These are phyloP conservation scores for Nothobranchius kuhntae DNA, from an alignment of 2,113 vertebrate genomes.

Conservation along the genomic window DNA sequence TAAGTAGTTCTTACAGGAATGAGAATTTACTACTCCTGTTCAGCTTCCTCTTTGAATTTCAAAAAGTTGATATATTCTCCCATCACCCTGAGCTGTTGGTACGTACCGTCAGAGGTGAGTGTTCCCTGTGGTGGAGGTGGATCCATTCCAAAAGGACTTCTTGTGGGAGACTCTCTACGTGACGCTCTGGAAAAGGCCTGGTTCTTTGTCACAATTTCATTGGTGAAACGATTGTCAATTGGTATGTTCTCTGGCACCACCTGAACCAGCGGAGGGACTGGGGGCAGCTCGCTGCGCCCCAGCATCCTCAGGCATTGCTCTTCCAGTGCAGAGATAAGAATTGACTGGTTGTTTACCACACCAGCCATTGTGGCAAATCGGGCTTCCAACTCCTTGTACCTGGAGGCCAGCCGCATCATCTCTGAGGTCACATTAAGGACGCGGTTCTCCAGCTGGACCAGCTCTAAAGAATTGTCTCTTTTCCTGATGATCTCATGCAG, in stretches of 20 bases:
- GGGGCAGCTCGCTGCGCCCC: slow-evolving; percentile 83
- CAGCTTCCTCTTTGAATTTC: no score
- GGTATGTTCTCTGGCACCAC: slow-evolving; percentile 92
- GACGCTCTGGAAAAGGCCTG: slow-evolving; percentile 85
- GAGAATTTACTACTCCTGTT: not conserved
- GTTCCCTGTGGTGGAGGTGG: slow-evolving; percentile 89
- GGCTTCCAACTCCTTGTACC: slow-evolving; percentile 90
- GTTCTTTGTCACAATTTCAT: slow-evolving; percentile 91
- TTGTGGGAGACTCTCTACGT: slow-evolving; percentile 75
- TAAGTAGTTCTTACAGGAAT: not conserved
- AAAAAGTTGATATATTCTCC: not conserved
- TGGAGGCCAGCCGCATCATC: slow-evolving; percentile 90
- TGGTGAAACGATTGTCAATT: slow-evolving; percentile 85
- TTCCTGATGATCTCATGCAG: slow-evolving; percentile 98
- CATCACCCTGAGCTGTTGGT: not conserved
- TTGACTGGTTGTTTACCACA: slow-evolving; percentile 96
- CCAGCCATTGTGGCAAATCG: slow-evolving; percentile 88
- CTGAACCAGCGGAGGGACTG: slow-evolving; percentile 91
- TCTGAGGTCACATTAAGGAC: slow-evolving; percentile 95
- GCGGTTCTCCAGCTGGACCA: slow-evolving; percentile 94
- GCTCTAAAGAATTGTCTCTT: slow-evolving; percentile 94
- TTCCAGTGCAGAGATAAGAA: slow-evolving; percentile 88
- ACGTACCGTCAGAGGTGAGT: slow-evolving; percentile 88
- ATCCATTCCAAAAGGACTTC: slow-evolving; percentile 74
- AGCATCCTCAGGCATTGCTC: slow-evolving; percentile 89